Evolutionary conservation across 1,140 invertebrate species (phyloP), one percentile per base, ranked within the genome.

Genomic region (Conopomorpha cramerella): DNA sequence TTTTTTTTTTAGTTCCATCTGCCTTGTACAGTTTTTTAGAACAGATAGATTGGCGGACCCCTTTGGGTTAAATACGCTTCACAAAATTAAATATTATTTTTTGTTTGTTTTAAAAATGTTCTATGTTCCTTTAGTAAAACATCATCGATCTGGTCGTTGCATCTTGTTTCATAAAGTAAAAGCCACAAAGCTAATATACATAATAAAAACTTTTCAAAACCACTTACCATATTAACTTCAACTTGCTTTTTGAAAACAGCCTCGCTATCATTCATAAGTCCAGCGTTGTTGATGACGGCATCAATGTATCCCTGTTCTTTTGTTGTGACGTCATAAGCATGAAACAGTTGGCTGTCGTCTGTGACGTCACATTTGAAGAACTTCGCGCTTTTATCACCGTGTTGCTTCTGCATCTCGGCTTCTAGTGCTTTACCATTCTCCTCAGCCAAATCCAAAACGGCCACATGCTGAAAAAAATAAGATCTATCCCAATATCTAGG

Each of bases 261-360:
- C 7, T 35, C 43, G 11, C 36, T 38, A 11, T 71, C 61, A 29
- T 72, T 61, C 46, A 76, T 58, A 16, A 78, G 61, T 8, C 81
- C 86, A 16, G 84, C 86, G 52, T 86, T 86, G 51, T 88, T 88
- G 18, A 89, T 68, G 11, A 86, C 77, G 6, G 88, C 77, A 47
- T 88, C 82, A 2, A 87, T 61, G 3, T 81, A 79, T 1, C 84
- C 83, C 25, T 83, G 64, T 3, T 81, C 57, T 2, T 53, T 41
- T 8, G 79, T 56, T 1, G 83, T 71, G 49, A 59, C 67, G 28
- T 80, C 55, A 53, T 88, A 88, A 34, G 83, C 78, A 4, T 52
- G 53, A 15, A 78, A 49, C 7, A 90, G 78, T 1, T 87, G 78
- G 0, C 76, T 60, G 32, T 84, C 77, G 14, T 84, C 78, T 0